Evolutionary conservation across 2,113 vertebrate species (phyloP).

Genomic region (Calypte anna): DNA sequence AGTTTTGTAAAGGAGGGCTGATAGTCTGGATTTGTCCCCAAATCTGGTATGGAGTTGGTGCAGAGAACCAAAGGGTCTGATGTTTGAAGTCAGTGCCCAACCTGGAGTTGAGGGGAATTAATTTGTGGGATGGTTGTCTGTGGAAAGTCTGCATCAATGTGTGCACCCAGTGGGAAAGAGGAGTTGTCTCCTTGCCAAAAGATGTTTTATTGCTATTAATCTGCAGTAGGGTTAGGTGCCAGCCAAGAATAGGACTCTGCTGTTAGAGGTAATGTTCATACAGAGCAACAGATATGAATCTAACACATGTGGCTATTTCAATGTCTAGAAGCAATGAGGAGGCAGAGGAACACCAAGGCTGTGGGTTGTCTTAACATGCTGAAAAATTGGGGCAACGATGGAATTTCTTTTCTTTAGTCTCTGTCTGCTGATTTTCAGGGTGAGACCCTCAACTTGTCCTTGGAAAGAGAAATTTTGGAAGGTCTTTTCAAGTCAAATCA

Average conservation of each 20-base stretch:
- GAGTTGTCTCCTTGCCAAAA: neutral
- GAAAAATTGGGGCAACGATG: neutral
- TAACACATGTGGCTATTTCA: conserved; percentile 26
- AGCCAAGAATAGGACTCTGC: neutral
- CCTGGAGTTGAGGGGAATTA: neutral
- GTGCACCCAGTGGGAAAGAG: neutral
- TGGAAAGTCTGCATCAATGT: neutral
- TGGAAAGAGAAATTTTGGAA: neutral
- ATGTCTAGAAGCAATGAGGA: neutral
- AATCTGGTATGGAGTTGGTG: neutral
- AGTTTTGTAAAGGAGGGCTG: neutral
- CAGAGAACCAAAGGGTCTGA: neutral
- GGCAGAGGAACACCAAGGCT: neutral
- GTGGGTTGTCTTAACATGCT: neutral
- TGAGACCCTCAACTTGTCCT: neutral
- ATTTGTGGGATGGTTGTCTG: accelerated
- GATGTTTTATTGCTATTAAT: neutral
- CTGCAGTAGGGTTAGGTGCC: neutral
- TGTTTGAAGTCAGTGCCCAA: neutral
- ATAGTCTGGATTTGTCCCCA: neutral
- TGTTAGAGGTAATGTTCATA: neutral
- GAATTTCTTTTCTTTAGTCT: neutral
- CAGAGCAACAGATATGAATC: neutral
- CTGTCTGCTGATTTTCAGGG: neutral
- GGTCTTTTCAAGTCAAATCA: neutral